Conservation (phyloP, 2,113 vertebrate species). For the Gallinago undulata region DNA sequence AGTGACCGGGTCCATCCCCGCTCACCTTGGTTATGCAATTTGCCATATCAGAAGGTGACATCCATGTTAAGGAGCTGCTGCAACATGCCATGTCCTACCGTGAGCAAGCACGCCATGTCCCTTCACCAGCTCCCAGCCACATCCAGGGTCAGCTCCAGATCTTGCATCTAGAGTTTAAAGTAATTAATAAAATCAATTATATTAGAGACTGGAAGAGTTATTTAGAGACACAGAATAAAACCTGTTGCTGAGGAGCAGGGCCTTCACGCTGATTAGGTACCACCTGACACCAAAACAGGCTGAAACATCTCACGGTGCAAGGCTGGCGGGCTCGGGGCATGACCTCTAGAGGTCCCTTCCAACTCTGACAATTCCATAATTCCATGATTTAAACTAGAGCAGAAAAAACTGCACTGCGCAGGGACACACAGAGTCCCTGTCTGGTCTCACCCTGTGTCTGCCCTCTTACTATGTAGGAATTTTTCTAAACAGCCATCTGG, state of each 20-base stretch:
- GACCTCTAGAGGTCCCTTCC: not conserved
- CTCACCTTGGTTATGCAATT: not conserved
- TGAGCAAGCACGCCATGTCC: accelerated
- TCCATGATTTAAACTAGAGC: not conserved
- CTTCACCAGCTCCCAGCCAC: not conserved
- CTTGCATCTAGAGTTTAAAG: not conserved
- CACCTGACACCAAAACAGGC: not conserved
- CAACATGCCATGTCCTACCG: not conserved
- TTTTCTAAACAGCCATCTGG: not conserved
- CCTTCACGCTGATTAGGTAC: not conserved
- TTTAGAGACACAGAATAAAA: not conserved
- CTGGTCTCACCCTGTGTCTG: not conserved
- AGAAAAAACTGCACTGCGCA: not conserved
- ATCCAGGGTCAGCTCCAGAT: not conserved
- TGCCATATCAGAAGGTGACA: not conserved
- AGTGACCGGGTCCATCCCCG: accelerated
- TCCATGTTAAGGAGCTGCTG: not conserved
- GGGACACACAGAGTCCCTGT: not conserved
- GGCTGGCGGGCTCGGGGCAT: not conserved
- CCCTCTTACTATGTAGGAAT: not conserved
- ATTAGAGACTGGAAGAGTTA: not conserved
- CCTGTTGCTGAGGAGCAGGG: not conserved
- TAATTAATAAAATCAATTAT: not conserved
- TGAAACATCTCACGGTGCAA: not conserved
- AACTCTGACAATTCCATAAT: too few species aligned